These are phyloP conservation scores for Sander vitreus DNA, from an alignment of 2,113 vertebrate species.

Conservation along the genomic window DNA sequence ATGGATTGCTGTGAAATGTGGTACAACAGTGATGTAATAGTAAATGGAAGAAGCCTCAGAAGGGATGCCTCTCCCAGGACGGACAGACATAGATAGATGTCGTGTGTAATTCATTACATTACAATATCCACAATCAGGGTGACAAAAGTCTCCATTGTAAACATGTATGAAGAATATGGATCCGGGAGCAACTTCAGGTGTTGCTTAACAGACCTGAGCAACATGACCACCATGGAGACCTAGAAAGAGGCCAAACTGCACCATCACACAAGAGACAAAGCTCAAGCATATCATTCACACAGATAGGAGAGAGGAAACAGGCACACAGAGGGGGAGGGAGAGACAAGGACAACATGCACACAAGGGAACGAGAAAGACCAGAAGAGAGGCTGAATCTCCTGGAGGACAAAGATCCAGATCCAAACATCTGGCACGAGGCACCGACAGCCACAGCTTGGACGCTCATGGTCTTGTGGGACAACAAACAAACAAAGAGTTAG, in stretches of 20 bases:
- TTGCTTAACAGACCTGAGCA: not conserved
- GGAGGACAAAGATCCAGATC: not conserved
- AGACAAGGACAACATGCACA: not conserved
- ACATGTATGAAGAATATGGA: not conserved
- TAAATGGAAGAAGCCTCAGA: not conserved
- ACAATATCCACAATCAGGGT: not conserved
- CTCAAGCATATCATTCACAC: not conserved
- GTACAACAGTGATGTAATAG: no score
- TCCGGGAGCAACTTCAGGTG: not conserved
- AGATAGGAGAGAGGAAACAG: not conserved
- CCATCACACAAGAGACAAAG: not conserved
- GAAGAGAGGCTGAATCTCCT: not conserved
- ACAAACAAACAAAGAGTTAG: not conserved
- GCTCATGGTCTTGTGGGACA: not conserved
- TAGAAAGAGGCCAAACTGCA: not conserved
- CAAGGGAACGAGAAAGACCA: not conserved
- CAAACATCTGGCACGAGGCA: conserved; percentile 15
- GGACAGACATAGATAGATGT: not conserved
- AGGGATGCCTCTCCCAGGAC: not conserved
- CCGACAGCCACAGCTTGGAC: not conserved
- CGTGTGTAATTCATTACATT: not conserved
- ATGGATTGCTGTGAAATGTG: no score
- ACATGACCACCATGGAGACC: not conserved
- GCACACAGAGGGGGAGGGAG: not conserved
- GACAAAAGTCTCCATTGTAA: not conserved